Conservation (phyloP, 2,888 invertebrate genomes). For the Notodonta ziczac region DNA sequence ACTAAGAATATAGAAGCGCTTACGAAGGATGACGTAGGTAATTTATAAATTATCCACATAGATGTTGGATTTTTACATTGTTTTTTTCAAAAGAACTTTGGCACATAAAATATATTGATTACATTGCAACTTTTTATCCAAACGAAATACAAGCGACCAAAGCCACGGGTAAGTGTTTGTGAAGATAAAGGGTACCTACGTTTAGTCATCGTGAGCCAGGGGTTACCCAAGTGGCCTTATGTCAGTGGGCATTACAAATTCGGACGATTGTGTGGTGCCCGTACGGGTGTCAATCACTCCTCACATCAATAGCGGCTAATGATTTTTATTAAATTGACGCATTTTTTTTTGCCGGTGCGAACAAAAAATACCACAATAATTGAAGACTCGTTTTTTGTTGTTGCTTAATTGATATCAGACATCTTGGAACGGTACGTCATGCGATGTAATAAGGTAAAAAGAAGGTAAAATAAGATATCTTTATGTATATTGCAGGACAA, state of each 20-base stretch:
- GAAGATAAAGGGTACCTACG: constrained; percentile 32
- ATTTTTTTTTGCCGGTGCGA: constrained; percentile 37
- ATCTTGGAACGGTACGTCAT: constrained; percentile 26
- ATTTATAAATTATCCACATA: no score
- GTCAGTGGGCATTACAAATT: constrained; percentile 67
- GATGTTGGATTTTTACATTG: no score
- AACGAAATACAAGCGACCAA: neutral
- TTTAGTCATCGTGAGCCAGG: constrained; percentile 51
- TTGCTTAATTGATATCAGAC: constrained; percentile 41
- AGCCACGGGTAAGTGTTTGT: neutral
- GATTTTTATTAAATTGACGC: constrained; percentile 55
- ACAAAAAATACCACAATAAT: constrained; percentile 45
- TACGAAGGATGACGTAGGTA: neutral
- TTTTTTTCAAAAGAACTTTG: no score
- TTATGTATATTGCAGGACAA: constrained; percentile 3
- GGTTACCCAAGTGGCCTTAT: constrained; percentile 52
- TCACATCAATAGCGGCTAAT: constrained; percentile 53
- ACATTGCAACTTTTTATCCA: neutral
- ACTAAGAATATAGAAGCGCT: neutral
- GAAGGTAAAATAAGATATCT: constrained; percentile 20
- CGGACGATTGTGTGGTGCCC: constrained; percentile 55
- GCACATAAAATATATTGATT: no score
- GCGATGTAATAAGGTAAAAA: constrained; percentile 19
- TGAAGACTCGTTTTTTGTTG: constrained; percentile 42
- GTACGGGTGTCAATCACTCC: constrained; percentile 55